Percentiles rank a stretch among this genome's conserved stretches.
These are phyloP conservation scores for Drosophila athabasca DNA, from an alignment of 1,140 invertebrate species.

Conservation along the genomic window DNA sequence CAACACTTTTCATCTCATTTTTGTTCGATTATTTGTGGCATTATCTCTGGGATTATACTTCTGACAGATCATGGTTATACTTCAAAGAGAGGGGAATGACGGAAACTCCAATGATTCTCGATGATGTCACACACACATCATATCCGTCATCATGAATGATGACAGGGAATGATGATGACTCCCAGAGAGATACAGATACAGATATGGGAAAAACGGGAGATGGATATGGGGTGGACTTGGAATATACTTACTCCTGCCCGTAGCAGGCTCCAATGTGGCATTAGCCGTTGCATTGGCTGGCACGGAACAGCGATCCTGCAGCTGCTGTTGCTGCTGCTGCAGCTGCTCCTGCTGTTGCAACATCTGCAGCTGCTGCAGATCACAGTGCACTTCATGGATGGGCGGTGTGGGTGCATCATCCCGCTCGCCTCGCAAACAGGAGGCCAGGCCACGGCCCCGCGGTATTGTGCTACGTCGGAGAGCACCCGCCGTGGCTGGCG, in stretches of 20 bases:
- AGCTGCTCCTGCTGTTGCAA: slow-evolving; percentile 57
- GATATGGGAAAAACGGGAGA: neutral
- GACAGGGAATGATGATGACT: neutral
- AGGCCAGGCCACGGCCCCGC: slow-evolving; percentile 75
- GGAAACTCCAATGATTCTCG: slow-evolving; percentile 21
- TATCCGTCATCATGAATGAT: slow-evolving; percentile 38
- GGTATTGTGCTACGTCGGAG: slow-evolving; percentile 73
- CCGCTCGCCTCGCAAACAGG: slow-evolving; percentile 80
- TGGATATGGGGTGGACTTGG: too few species aligned
- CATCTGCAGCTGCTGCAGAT: slow-evolving; percentile 64
- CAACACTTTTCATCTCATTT: too few species aligned
- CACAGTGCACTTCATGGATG: slow-evolving; percentile 69
- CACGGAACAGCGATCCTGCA: slow-evolving; percentile 20
- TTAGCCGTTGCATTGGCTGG: slow-evolving; percentile 17
- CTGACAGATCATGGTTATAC: slow-evolving; percentile 31
- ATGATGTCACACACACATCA: slow-evolving; percentile 70
- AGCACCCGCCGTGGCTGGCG: slow-evolving; percentile 27
- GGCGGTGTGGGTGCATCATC: slow-evolving; percentile 76
- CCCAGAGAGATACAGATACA: neutral
- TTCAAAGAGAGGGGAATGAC: slow-evolving; percentile 56
- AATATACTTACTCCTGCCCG: slow-evolving; percentile 77
- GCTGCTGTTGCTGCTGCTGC: slow-evolving; percentile 24
- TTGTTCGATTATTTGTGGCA: slow-evolving; percentile 17
- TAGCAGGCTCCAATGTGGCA: slow-evolving; percentile 43
- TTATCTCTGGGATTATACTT: slow-evolving; percentile 23